Evolutionary conservation across 2,113 vertebrate genomes (phyloP).

Genomic region (Aegotheles bennettii): DNA sequence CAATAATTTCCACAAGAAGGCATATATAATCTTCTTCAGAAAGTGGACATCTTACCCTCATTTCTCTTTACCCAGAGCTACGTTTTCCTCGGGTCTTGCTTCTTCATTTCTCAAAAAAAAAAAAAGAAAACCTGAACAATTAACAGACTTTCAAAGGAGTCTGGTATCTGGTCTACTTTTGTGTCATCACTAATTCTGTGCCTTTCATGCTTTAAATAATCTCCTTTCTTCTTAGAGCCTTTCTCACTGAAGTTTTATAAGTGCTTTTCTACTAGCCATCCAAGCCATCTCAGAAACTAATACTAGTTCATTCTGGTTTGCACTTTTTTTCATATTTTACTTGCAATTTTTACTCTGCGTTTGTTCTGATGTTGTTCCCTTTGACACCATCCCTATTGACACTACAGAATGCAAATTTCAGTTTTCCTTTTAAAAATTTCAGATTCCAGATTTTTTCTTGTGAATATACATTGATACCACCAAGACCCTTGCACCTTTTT

Average conservation of each 20-base stretch:
- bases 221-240: not conserved
- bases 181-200: not conserved
- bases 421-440: not conserved
- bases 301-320: not conserved
- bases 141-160: not conserved
- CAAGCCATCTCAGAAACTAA: not conserved
- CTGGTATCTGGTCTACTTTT: not conserved
- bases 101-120: not conserved
- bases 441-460: not conserved
- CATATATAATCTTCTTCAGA: not conserved
- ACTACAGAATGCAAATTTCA: not conserved
- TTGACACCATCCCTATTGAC: not conserved
- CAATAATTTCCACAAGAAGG: slow-evolving; percentile 17
- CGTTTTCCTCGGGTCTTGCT: not conserved
- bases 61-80: not conserved
- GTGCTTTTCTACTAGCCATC: not conserved
- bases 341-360: not conserved
- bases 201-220: not conserved
- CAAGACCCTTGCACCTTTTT: not conserved
- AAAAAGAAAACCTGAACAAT: not conserved
- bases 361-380: not conserved
- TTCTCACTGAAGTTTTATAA: not conserved
- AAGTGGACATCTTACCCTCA: not conserved
- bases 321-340: not conserved
- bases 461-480: not conserved